Percentiles rank a stretch among this genome's conserved stretches.
phyloP scores from a whole-genome alignment of 2,797 vertebrate species.

The Cryptoblepharus egeriae region DNA sequence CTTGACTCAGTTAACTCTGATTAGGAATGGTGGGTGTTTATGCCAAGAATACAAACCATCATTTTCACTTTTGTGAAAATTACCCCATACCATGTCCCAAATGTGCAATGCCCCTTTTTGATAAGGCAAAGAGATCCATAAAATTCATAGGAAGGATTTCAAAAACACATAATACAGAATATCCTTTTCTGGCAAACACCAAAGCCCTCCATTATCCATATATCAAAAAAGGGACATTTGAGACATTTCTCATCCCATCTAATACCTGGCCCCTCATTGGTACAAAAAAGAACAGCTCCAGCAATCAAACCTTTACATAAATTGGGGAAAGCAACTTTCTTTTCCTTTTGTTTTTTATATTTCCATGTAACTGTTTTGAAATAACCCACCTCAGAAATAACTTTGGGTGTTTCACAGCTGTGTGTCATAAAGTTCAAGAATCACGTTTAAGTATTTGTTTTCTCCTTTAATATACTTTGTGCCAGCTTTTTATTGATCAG shows the following conservation, averaged over 20 bases:
- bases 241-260: neutral
- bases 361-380: neutral
- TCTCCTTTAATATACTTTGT: neutral
- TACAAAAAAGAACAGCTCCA: neutral
- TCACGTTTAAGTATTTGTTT: conserved; percentile 27
- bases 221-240: too few relatives aligned
- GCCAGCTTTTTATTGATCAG: conserved; percentile 29
- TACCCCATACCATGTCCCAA: too few relatives aligned
- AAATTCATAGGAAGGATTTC: too few relatives aligned
- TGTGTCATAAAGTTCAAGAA: neutral
- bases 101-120: too few relatives aligned
- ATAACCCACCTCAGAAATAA: neutral
- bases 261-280: neutral
- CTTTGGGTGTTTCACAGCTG: neutral
- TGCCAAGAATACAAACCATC: too few relatives aligned
- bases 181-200: too few relatives aligned
- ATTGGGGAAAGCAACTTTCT: neutral
- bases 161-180: too few relatives aligned
- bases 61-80: too few relatives aligned
- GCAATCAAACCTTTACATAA: neutral
- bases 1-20: too few relatives aligned
- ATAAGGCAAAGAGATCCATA: too few relatives aligned
- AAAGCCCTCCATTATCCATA: too few relatives aligned
- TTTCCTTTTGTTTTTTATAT: neutral
- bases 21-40: too few relatives aligned